Evolutionary conservation across 2,113 vertebrate species (phyloP), one percentile per base, ranked within the genome.

Genomic region (Calonectris borealis): DNA sequence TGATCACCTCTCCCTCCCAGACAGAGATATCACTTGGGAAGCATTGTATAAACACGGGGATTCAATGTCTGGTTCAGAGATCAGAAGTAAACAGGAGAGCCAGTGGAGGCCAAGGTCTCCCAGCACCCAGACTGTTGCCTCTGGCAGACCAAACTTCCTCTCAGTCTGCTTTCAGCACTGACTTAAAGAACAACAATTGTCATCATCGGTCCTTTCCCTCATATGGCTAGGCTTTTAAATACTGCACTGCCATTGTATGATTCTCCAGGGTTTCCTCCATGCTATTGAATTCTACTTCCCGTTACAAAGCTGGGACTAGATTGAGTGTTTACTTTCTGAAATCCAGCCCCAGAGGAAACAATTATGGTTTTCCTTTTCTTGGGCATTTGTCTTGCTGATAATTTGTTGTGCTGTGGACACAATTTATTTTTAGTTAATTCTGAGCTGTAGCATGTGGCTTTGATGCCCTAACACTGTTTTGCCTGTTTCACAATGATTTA

Each of bases 221-320:
- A 5, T 51, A 49, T n/a, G 27, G 25, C 40, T 31, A 3, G 11
- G 19, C 24, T 71, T 68, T 77, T 72, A 89, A 91, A 76, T 24
- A 42, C 22, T 38, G 19, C 25, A 11, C 54, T 71, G 62, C 15
- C n/a, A 79, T 87, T 93, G 86, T 79, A 49, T 58, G 25, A 61
- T 46, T 85, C 66, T 69, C 52, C 34, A 46, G n/a, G 14, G 62
- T 69, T 96, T 96, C 90, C 94, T 96, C 85, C 20, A 15, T 14
- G 32, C 71, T 92, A 92, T 94, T 96, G 78, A 95, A 93, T 95
- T 93, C 84, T 89, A 14, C 91, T 96, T 95, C 96, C 75, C 5
- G 2, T 88, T 58, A 92, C 55, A 60, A 83, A 83, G 73, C 9
- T 1, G 0, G 29, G 75, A 83, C 75, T 80, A 86, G 54, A 51